Evolutionary conservation across 2,888 invertebrate genomes (phyloP), one percentile per base, ranked within the genome.

Genomic region (Andrena bucephala): DNA sequence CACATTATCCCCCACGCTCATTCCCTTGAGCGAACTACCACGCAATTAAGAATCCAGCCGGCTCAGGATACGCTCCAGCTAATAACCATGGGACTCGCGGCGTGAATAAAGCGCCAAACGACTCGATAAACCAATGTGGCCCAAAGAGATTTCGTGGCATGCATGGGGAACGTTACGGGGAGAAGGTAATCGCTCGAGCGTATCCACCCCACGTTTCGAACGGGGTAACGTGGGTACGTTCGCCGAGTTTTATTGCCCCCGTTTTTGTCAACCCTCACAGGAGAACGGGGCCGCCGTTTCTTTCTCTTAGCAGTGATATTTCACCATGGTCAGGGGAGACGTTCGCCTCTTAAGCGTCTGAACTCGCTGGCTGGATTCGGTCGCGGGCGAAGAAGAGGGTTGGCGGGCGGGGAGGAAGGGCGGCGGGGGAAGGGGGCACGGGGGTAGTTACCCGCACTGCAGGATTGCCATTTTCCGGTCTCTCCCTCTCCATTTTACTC

Each of bases 391-490:
- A 83, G 83, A 81, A 83, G 71, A 80, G 85, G 57, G 57, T 42
- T 42, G 42, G 42, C 42, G 16, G 42, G 5, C 13, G 60, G 36
- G 33, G 50, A 31, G 29, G 42, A 50, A 2, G 13, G 78, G 81
- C 0, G 74, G 79, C 65, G 81, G 82, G 50, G 54, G 83, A 48
- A 48, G 42, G 52, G 20, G 67, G 82, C 36, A 33, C 10, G 77
- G 82, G 83, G 83, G 84, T 89, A 90, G 91, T 90, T 89, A 85
- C 85, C 90, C 90, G 89, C 89, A 90, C 86, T 91, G 93, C 90
- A 89, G 90, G 91, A 92, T 93, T 91, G 92, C 91, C 90, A 91
- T 91, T 92, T 92, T 90, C 91, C 90, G 90, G 69, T 86, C 80
- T 80, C 84, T 63, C 84, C 76, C 83, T 86, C 86, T 66, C 87